Evolutionary conservation across 2,888 invertebrate species (phyloP).

Genomic region (Volucella zonaria): DNA sequence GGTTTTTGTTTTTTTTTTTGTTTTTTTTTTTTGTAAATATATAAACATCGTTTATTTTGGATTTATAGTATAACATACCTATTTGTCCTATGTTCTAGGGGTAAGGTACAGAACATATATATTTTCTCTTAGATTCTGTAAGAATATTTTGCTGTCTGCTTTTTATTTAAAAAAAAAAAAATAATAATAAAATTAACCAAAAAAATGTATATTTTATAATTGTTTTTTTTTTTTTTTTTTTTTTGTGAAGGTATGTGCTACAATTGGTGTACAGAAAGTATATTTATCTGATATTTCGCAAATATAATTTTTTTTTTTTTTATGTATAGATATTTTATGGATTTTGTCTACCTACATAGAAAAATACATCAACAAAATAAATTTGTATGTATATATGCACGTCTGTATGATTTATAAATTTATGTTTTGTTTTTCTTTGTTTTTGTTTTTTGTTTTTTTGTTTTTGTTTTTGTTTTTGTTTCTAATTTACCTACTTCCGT

Average conservation of each 20-base stretch:
- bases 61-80: slow-evolving; percentile 30
- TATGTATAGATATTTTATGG: slow-evolving; percentile 46
- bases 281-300: slow-evolving; percentile 14
- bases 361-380: slow-evolving; percentile 62
- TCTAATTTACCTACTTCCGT: neutral
- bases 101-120: slow-evolving; percentile 47
- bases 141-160: slow-evolving; percentile 2
- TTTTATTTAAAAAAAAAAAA: slow-evolving; percentile 5
- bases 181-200: too few relatives aligned
- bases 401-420: slow-evolving; percentile 19
- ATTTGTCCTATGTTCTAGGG: slow-evolving; percentile 21
- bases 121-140: slow-evolving; percentile 12
- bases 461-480: too few relatives aligned
- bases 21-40: slow-evolving; percentile 29
- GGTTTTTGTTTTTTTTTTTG: slow-evolving; percentile 18
- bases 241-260: slow-evolving; percentile 16
- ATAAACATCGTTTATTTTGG: slow-evolving; percentile 29
- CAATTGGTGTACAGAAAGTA: slow-evolving; percentile 43
- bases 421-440: slow-evolving; percentile 3
- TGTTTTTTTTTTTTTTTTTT: neutral
- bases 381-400: slow-evolving; percentile 37
- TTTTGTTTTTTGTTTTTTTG: slow-evolving; percentile 5
- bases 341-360: slow-evolving; percentile 64
- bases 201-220: neutral
- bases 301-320: slow-evolving; percentile 24